These are phyloP conservation scores for Crotalus horridus DNA, from an alignment of 2,113 vertebrate genomes.

Conservation along the genomic window DNA sequence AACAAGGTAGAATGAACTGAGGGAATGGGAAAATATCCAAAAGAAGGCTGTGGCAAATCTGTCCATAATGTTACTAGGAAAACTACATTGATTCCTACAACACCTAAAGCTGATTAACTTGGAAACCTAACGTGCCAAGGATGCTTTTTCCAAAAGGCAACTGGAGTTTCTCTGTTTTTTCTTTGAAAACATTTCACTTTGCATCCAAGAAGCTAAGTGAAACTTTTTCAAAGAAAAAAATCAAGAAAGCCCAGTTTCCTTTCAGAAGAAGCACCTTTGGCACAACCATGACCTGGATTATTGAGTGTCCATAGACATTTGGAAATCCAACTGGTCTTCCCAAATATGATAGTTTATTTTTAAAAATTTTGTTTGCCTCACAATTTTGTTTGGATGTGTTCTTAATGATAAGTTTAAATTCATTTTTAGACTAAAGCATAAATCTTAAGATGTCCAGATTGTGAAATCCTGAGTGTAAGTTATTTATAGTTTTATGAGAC, in stretches of 20 bases:
- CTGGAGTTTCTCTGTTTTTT: too few species aligned
- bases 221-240: too few species aligned
- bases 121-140: not conserved
- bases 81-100: not conserved
- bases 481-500: constrained; percentile 36
- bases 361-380: not conserved
- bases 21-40: not conserved
- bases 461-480: not conserved
- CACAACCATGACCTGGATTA: too few species aligned
- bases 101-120: not conserved
- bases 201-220: too few species aligned
- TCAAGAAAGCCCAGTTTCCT: too few species aligned
- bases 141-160: too few species aligned
- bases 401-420: not conserved
- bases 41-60: not conserved
- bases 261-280: too few species aligned
- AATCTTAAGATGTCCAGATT: not conserved
- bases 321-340: not conserved
- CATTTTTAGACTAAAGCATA: not conserved
- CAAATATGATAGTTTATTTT: not conserved
- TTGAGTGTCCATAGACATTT: not conserved
- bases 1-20: not conserved
- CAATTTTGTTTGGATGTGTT: not conserved
- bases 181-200: too few species aligned
- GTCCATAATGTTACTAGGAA: not conserved